Percentiles rank a stretch among this genome's conserved stretches.
Conservation (phyloP, 1,140 invertebrate genomes). For the Riptortus pedestris region DNA sequence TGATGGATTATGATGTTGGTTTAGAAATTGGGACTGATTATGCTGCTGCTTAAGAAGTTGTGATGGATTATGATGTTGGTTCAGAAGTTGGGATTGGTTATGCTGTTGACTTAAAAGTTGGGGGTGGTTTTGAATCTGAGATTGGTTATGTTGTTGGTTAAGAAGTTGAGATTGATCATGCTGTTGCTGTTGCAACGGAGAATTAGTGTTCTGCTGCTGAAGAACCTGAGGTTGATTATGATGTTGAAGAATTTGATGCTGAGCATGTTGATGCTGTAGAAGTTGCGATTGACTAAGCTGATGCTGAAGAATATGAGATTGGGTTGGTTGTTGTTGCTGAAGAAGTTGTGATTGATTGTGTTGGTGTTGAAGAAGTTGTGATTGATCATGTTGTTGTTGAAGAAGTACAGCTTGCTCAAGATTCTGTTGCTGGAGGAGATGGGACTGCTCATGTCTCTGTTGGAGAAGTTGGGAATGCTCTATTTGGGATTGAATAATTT, state of each 20-base stretch:
- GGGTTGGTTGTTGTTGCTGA: not conserved
- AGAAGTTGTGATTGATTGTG: not conserved
- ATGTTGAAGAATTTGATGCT: not conserved
- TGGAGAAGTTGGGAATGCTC: not conserved
- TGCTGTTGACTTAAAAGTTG: not conserved
- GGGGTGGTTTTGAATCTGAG: not conserved
- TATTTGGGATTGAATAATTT: not conserved
- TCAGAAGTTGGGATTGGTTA: not conserved
- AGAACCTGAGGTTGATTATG: not conserved
- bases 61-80: not conserved
- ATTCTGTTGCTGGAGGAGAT: not conserved
- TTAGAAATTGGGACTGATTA: not conserved
- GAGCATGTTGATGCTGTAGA: not conserved
- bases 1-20: not conserved
- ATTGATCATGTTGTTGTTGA: not conserved
- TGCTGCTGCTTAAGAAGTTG: not conserved
- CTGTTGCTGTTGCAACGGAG: not conserved
- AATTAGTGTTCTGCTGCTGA: not conserved
- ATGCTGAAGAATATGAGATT: not conserved
- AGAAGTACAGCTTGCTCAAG: not conserved
- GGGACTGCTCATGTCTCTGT: not conserved
- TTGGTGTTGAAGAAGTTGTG: not conserved
- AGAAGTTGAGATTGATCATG: not conserved
- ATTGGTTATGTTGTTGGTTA: not conserved
- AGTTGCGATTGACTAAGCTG: not conserved